These are phyloP conservation scores for Anodontia alba DNA, from an alignment of 2,888 invertebrate species.

Conservation along the genomic window DNA sequence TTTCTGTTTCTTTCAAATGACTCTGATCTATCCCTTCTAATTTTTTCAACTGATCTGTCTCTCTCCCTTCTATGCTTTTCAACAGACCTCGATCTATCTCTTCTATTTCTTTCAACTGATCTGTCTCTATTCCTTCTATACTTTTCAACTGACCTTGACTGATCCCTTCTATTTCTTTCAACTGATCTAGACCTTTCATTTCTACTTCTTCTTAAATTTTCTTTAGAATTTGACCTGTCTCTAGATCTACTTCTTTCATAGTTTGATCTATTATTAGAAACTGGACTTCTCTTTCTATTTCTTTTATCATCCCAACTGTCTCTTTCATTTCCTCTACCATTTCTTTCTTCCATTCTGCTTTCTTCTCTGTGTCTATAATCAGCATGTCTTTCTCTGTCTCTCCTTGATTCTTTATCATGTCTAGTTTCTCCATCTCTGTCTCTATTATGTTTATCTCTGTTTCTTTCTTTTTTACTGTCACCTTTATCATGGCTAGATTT, in stretches of 20 bases:
- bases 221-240: constrained; percentile 8
- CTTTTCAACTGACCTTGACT: constrained; percentile 28
- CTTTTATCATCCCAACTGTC: not conserved
- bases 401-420: constrained; percentile 1
- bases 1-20: too few species aligned
- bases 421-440: constrained; percentile 2
- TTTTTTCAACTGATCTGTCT: constrained; percentile 22
- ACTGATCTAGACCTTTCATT: constrained; percentile 14
- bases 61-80: constrained; percentile 1
- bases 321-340: not conserved
- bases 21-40: not conserved
- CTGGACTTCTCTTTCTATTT: constrained; percentile 10
- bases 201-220: constrained; percentile 15
- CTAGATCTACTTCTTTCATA: constrained; percentile 12
- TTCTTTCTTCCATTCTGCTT: constrained; percentile 2
- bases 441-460: constrained; percentile 16
- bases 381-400: not conserved
- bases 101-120: not conserved
- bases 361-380: not conserved
- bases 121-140: not conserved
- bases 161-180: constrained; percentile 1
- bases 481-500: constrained; percentile 28
- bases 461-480: not conserved
- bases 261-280: constrained; percentile 4
- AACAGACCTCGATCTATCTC: constrained; percentile 8